These are phyloP conservation scores for Geopemphigus sp. DNA, from an alignment of 1,140 invertebrate species.

Conservation along the genomic window DNA sequence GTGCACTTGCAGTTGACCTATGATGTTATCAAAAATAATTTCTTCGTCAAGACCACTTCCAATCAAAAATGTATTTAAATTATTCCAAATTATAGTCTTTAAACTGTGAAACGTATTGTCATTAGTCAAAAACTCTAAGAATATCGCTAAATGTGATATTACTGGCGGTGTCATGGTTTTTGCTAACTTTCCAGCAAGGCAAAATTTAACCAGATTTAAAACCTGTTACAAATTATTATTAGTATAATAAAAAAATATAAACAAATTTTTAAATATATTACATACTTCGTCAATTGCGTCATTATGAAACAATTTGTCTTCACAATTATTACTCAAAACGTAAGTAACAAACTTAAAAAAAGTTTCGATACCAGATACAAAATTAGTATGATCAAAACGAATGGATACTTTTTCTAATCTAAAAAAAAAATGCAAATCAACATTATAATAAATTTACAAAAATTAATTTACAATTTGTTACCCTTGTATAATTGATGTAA, in stretches of 20 bases:
- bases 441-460: background rate
- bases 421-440: constrained; percentile 5
- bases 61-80: constrained; percentile 31
- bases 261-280: background rate
- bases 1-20: constrained; percentile 11
- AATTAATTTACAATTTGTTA: constrained; percentile 54
- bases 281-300: constrained; percentile 10
- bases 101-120: constrained; percentile 10
- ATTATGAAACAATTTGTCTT: constrained; percentile 43
- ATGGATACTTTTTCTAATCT: constrained; percentile 43
- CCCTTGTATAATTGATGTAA: constrained; percentile 66
- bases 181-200: constrained; percentile 39
- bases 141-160: constrained; percentile 35
- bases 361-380: constrained; percentile 50
- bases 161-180: constrained; percentile 39
- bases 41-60: constrained; percentile 26
- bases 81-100: constrained; percentile 14
- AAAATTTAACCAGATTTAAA: constrained; percentile 25
- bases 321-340: constrained; percentile 45
- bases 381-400: constrained; percentile 37
- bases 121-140: constrained; percentile 25
- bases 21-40: constrained; percentile 34
- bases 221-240: background rate
- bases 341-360: constrained; percentile 47
- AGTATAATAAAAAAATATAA: background rate